A percentile compares a stretch with the other conserved stretches of the same genome.
phyloP scores from a whole-genome alignment of 2,888 invertebrate genomes.

The Rosalia funebris region DNA sequence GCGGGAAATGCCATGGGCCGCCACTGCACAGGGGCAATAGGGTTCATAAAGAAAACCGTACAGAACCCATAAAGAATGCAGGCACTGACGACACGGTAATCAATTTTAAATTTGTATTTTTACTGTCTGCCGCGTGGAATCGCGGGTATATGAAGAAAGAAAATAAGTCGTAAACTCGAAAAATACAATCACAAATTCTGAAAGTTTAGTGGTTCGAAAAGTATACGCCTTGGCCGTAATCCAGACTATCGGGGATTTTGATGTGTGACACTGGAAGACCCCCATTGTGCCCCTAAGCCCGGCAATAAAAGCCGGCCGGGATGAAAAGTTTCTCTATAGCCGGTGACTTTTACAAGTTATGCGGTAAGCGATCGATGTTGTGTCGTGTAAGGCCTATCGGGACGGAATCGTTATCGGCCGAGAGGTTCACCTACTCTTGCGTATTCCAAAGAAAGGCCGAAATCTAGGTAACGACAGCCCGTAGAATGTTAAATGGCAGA shows the following conservation, averaged over 20 bases:
- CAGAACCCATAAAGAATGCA: conserved; percentile 10
- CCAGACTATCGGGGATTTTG: conserved; percentile 32
- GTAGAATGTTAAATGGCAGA: not conserved
- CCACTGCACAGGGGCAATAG: no score
- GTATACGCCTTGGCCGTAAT: conserved; percentile 27
- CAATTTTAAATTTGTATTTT: conserved; percentile 32
- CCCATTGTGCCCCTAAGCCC: conserved; percentile 34
- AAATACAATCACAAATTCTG: conserved; percentile 32
- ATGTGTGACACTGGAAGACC: conserved; percentile 31
- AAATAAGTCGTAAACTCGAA: conserved; percentile 29
- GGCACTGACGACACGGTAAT: conserved; percentile 20
- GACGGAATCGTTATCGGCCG: conserved; percentile 7
- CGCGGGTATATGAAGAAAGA: conserved; percentile 30
- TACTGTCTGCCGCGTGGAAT: conserved; percentile 25
- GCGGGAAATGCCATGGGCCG: no score
- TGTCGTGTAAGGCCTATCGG: conserved; percentile 28
- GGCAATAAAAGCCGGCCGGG: conserved; percentile 39
- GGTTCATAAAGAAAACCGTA: conserved; percentile 4
- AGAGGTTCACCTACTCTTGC: not conserved
- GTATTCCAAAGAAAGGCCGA: not conserved
- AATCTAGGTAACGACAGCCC: not conserved
- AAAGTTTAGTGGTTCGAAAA: conserved; percentile 34
- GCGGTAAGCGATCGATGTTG: conserved; percentile 37
- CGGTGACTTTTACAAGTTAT: conserved; percentile 35
- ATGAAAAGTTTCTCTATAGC: conserved; percentile 39